phyloP scores from a whole-genome alignment of 2,113 vertebrate genomes.

The Tauraco erythrolophus region DNA sequence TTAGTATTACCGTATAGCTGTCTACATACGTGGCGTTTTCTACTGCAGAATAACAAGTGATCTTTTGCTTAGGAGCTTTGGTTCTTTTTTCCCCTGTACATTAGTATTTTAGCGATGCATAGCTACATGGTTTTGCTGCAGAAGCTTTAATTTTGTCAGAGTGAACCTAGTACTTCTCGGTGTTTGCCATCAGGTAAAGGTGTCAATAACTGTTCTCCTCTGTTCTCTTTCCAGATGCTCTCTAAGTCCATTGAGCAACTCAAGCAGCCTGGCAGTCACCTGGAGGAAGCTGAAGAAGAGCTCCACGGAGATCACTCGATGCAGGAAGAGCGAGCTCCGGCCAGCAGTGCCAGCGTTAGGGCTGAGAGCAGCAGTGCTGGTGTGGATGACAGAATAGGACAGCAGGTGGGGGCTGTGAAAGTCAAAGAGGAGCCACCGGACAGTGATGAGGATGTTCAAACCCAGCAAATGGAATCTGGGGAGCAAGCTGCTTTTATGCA shows the following conservation, averaged over 20 bases:
- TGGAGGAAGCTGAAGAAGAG: conserved; percentile 95
- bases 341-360: conserved; percentile 83
- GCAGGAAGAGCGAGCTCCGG: conserved; percentile 88
- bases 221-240: conserved; percentile 86
- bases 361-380: conserved; percentile 82
- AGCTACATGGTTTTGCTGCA: not conserved
- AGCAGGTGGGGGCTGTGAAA: conserved; percentile 87
- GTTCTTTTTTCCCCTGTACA: not conserved
- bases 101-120: not conserved
- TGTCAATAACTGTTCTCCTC: not conserved
- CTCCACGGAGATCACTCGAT: conserved; percentile 83
- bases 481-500: conserved; percentile 93
- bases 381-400: conserved; percentile 77
- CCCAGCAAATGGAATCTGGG: conserved; percentile 85
- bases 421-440: conserved; percentile 94
- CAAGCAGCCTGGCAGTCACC: conserved; percentile 90
- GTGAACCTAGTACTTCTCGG: not conserved
- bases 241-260: conserved; percentile 98
- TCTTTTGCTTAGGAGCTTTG: not conserved
- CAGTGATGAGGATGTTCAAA: conserved; percentile 90
- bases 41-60: not conserved
- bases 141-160: not conserved
- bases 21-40: not conserved
- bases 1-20: not conserved
- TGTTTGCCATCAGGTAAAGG: not conserved